Evolutionary conservation across 2,113 vertebrate species (phyloP).

Genomic region (Argyrosomus japonicus): DNA sequence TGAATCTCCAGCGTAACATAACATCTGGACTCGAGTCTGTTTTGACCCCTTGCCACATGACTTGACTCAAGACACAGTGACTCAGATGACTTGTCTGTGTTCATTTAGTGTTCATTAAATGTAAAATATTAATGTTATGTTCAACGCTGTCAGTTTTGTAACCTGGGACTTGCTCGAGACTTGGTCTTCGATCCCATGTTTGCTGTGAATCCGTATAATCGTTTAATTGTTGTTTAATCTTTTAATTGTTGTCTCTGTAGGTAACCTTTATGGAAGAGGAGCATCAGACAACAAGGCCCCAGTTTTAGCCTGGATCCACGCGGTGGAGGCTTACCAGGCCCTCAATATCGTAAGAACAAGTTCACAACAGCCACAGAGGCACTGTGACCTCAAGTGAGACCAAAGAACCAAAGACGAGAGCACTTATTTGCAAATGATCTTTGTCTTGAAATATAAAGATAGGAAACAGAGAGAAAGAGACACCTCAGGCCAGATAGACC

Average conservation of each 20-base stretch:
- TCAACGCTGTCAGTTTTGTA: too few species aligned
- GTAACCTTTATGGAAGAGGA: slow-evolving; percentile 87
- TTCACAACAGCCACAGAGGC: not conserved
- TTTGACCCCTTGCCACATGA: too few species aligned
- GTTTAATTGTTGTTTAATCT: too few species aligned
- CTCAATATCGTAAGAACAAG: slow-evolving; percentile 78
- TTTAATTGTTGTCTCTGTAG: slow-evolving; percentile 59
- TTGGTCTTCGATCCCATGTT: too few species aligned
- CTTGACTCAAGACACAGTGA: too few species aligned
- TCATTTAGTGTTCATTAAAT: too few species aligned
- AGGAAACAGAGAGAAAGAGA: not conserved
- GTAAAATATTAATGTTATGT: too few species aligned
- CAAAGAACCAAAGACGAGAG: slow-evolving; percentile 1
- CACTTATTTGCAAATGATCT: not conserved
- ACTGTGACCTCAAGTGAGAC: not conserved
- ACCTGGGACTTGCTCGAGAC: too few species aligned
- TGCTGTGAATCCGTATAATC: too few species aligned
- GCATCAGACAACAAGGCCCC: slow-evolving; percentile 89
- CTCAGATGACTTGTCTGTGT: too few species aligned
- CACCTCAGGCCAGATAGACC: not conserved
- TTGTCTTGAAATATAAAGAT: not conserved
- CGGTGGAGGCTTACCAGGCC: slow-evolving; percentile 83
- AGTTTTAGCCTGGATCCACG: slow-evolving; percentile 87
- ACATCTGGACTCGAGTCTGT: too few species aligned
- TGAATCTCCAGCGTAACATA: not conserved